A percentile compares a stretch with the other conserved stretches of the same genome.
These are phyloP conservation scores for Anhinga anhinga DNA, from an alignment of 2,113 vertebrate genomes.

Conservation along the genomic window DNA sequence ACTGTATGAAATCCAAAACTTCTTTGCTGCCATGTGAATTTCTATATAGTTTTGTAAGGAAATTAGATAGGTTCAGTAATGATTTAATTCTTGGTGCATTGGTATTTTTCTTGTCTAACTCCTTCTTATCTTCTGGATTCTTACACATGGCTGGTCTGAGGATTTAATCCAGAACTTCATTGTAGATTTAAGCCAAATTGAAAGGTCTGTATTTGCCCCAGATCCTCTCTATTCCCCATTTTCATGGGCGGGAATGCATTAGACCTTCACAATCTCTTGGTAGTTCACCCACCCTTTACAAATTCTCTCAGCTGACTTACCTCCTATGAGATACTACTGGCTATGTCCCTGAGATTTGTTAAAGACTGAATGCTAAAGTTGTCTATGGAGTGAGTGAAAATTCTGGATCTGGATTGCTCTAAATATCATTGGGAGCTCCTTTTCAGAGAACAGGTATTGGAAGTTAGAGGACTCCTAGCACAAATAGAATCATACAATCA, in stretches of 20 bases:
- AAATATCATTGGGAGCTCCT: background rate
- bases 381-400: background rate
- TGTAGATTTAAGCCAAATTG: background rate
- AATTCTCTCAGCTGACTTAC: background rate
- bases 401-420: background rate
- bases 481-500: no score
- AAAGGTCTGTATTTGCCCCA: background rate
- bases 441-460: background rate
- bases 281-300: background rate
- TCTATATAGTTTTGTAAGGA: background rate
- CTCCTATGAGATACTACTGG: background rate
- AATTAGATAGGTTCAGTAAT: background rate
- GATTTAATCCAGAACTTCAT: background rate
- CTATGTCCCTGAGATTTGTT: background rate
- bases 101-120: background rate
- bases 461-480: background rate
- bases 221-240: background rate
- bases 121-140: background rate
- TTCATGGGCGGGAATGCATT: background rate
- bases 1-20: background rate
- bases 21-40: background rate
- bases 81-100: background rate
- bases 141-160: background rate
- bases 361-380: background rate
- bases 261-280: background rate